Evolutionary conservation across 2,888 invertebrate genomes (phyloP), one percentile per base, ranked within the genome.

Genomic region (Alentia gelatinosa): DNA sequence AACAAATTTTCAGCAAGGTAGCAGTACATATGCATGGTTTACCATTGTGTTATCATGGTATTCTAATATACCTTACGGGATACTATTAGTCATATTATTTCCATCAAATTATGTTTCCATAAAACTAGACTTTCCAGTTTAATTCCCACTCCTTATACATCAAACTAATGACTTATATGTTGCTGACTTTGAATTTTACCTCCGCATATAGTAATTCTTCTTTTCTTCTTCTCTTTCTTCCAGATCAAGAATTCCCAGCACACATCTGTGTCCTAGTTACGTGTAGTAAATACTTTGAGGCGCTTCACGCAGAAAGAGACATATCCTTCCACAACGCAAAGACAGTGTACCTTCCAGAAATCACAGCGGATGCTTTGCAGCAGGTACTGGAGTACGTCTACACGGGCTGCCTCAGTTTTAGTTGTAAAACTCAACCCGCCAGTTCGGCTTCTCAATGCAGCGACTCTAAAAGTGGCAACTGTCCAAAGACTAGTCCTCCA

Each of bases 251-350:
- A 86, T 86, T 50, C 47, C 12, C 47, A 47, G 86, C 86, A 1
- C 86, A 86, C 23, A 86, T 86, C 50, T 86, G 42, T 47, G 86
- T 86, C 86, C 47, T 86, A 12, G 86, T 86, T 47, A 86, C 86
- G 30, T 86, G 86, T 47, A 86, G 86, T 42, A 42, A 86, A 47
- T 86, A 86, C 50, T 86, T 86, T n/a, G 86, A 86, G 35, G 86
- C 86, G 0, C 86, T 86, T n/a, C 86, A 86, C 30, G 86, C 86
- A 26, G 86, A 86, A 26, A 42, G 50, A 26, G 47, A 86, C n/a
- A 86, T 86, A 30, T 86, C 86, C 35, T 86, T 47, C 30, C 42
- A 86, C 86, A 86, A 86, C 47, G 86, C 86, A 19, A 23, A 86
- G 23, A 12, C 26, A 5, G 86, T 86, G 12, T 3, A 86, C 50